Conservation (phyloP, 2,113 vertebrate genomes). For the Gymnarchus niloticus region DNA sequence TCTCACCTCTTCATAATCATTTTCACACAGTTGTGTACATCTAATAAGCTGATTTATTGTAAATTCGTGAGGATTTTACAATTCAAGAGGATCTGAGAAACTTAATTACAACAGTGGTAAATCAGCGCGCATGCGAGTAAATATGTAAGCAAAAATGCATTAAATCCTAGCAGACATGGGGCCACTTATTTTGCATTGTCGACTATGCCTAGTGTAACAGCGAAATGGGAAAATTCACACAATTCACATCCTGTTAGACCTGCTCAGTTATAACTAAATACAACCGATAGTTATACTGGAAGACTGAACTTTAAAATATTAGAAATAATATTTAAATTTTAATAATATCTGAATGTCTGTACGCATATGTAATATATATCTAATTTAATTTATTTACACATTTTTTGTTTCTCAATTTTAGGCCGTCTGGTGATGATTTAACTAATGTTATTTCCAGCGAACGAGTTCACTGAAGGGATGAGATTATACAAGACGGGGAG, state of each 20-base stretch:
- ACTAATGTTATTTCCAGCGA: too few relatives aligned
- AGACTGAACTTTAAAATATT: background rate
- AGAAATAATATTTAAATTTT: too few relatives aligned
- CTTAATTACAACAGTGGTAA: background rate
- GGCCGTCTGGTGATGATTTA: too few relatives aligned
- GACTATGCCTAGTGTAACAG: too few relatives aligned
- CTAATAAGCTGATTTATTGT: background rate
- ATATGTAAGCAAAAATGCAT: background rate
- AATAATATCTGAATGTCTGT: too few relatives aligned
- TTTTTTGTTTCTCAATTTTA: too few relatives aligned
- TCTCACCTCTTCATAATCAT: background rate
- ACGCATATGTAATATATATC: too few relatives aligned
- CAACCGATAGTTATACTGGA: background rate
- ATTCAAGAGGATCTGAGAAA: background rate
- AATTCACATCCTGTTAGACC: background rate
- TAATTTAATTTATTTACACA: too few relatives aligned
- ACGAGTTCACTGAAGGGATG: too few relatives aligned
- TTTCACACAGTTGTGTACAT: background rate
- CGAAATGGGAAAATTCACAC: too few relatives aligned
- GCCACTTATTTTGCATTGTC: too few relatives aligned
- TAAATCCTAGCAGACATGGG: background rate
- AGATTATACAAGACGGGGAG: too few relatives aligned
- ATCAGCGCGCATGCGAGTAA: background rate
- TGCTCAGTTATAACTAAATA: background rate
- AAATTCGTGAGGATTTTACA: background rate